Base-by-base conservation (phyloP, 2,113 vertebrate genomes). In the Lampris megalopsis region DNA sequence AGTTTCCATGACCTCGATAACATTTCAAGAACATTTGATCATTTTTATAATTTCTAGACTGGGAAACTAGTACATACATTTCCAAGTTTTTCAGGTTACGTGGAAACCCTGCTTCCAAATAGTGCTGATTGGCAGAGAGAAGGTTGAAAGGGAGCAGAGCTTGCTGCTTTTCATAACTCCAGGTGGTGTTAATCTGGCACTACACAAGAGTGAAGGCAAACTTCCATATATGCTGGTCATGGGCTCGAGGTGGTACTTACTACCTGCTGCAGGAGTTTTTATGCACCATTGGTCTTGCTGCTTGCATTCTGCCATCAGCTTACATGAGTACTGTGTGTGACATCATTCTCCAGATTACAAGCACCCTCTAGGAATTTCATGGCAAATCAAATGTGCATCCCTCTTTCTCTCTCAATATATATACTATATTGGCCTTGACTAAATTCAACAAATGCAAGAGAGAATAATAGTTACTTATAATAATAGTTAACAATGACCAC, bases 291-390 rank as follows among this genome's bases (percentile, higher is more conserved):
- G 24, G 56, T 64, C 52, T 66, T 24, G 37, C 3, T 73, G 61
- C 71, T 85, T 61, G 35, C 42, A 60, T 70, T 10, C 2, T 13
- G 48, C 13, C 63, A 71, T 69, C 11, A 81, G 65, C 64, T 61
- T 8, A 13, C 52, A n/a, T 54, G 11, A 54, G 13, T 5, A n/a
- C 11, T n/a, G 52, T n/a, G 35, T 49, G 37, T 48, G 24, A 80
- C 36, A 50, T 65, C 71, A 57, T 69, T 43, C 53, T 52, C 73
- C 38, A 1, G n/a, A n/a, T 13, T 54, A n/a, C 52, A 71, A 67
- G 60, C 48, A 41, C 6, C 62, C 6, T 13, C 6, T 49, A 47
- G 40, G 9, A 66, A 6, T 6, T 38, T 54, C 52, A n/a, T 45
- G 52, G 53, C 40, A 9, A 59, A 73, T 1, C 11, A 65, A n/a